phyloP scores from a whole-genome alignment of 1,140 invertebrate genomes.

The Drosophila persimilis region DNA sequence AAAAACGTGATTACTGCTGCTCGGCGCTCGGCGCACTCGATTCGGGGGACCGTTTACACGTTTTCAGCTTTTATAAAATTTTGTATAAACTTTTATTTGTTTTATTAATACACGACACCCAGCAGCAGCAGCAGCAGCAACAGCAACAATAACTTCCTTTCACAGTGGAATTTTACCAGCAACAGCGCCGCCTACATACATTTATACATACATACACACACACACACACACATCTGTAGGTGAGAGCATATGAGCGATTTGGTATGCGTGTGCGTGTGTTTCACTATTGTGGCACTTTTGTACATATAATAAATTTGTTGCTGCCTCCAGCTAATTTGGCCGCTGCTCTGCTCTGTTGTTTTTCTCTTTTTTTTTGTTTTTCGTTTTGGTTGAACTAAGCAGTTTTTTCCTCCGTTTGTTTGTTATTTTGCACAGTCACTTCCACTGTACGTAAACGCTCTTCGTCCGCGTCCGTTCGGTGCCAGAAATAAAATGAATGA shows the following conservation, averaged over 20 bases:
- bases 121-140: neutral
- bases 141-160: conserved; percentile 69
- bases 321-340: conserved; percentile 58
- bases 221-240: conserved; percentile 4
- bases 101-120: conserved; percentile 58
- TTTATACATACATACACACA: conserved; percentile 42
- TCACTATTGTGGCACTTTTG: conserved; percentile 60
- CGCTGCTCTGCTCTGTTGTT: conserved; percentile 25
- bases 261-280: conserved; percentile 33
- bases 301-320: conserved; percentile 48
- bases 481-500: conserved; percentile 77
- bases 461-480: conserved; percentile 58
- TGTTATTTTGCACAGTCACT: conserved; percentile 51
- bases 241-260: conserved; percentile 24
- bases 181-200: conserved; percentile 45
- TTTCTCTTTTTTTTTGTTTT: conserved; percentile 31
- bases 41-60: conserved; percentile 45
- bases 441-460: conserved; percentile 42
- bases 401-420: conserved; percentile 12
- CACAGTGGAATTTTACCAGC: conserved; percentile 79
- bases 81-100: conserved; percentile 56
- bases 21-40: conserved; percentile 6
- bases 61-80: conserved; percentile 59
- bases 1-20: conserved; percentile 66
- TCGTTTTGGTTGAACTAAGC: conserved; percentile 45